A percentile compares a stretch with the other conserved stretches of the same genome.
Conservation (phyloP, 1,140 invertebrate genomes). For the Lucilia sericata region DNA sequence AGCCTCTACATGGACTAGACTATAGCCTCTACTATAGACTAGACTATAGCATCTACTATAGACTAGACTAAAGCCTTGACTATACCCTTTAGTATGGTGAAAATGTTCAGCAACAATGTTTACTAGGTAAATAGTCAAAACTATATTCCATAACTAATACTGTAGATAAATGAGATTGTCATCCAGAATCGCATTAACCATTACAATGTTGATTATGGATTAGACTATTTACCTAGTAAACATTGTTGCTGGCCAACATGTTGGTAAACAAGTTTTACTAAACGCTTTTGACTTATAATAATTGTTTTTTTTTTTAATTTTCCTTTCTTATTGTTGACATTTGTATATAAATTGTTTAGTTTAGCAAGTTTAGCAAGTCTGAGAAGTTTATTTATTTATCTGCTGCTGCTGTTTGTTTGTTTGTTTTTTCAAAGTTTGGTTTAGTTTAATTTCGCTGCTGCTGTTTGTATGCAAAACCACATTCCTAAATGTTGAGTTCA, state of each 20-base stretch:
- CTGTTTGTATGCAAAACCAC: constrained; percentile 38
- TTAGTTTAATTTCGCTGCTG: neutral
- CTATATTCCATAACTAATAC: too few relatives aligned
- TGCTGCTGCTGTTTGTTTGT: neutral
- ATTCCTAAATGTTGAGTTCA: constrained; percentile 37
- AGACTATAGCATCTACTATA: too few relatives aligned
- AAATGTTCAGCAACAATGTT: too few relatives aligned
- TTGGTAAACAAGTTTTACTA: neutral
- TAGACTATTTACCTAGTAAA: neutral
- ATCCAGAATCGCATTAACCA: too few relatives aligned
- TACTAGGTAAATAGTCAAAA: too few relatives aligned
- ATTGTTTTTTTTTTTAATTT: neutral
- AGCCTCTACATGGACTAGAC: too few relatives aligned
- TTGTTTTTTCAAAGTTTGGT: neutral
- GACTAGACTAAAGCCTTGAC: too few relatives aligned
- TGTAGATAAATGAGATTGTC: too few relatives aligned
- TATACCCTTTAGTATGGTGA: too few relatives aligned
- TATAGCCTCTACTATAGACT: too few relatives aligned
- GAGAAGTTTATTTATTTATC: neutral
- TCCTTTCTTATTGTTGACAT: neutral
- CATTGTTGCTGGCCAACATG: neutral
- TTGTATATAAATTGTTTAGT: neutral
- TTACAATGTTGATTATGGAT: too few relatives aligned
- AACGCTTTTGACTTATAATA: too few relatives aligned
- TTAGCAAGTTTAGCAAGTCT: neutral